Evolutionary conservation across 2,113 vertebrate genomes (phyloP).

Genomic region (Eidolon helvum): DNA sequence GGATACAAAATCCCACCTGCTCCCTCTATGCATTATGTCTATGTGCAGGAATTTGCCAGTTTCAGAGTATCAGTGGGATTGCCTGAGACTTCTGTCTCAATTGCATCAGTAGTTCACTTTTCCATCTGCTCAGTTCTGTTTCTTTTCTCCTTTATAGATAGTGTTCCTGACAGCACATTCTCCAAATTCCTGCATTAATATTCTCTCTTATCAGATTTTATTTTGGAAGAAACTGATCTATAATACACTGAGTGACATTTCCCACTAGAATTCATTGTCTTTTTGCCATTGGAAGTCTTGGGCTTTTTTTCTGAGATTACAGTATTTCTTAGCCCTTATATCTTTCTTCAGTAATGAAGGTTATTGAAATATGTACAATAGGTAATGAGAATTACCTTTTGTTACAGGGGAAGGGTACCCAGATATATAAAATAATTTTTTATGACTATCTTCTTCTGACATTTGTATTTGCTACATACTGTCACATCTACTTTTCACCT

Average conservation of each 20-base stretch:
- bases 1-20: accelerated
- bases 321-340: not conserved
- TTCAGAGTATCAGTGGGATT: not conserved
- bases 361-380: not conserved
- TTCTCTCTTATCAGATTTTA: not conserved
- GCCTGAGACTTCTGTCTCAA: not conserved
- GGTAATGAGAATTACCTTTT: not conserved
- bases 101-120: not conserved
- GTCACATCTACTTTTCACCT: not conserved
- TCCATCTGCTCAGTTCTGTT: not conserved
- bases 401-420: not conserved
- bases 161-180: not conserved
- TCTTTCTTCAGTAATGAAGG: not conserved
- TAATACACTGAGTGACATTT: not conserved
- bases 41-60: not conserved
- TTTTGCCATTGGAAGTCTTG: not conserved
- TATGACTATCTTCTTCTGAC: not conserved
- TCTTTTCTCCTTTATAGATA: not conserved
- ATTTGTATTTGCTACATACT: not conserved
- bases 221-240: not conserved
- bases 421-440: not conserved
- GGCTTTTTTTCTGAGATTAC: not conserved
- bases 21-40: not conserved
- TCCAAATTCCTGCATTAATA: not conserved
- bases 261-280: not conserved